phyloP scores from a whole-genome alignment of 2,113 vertebrate species.

The Oplegnathus fasciatus region DNA sequence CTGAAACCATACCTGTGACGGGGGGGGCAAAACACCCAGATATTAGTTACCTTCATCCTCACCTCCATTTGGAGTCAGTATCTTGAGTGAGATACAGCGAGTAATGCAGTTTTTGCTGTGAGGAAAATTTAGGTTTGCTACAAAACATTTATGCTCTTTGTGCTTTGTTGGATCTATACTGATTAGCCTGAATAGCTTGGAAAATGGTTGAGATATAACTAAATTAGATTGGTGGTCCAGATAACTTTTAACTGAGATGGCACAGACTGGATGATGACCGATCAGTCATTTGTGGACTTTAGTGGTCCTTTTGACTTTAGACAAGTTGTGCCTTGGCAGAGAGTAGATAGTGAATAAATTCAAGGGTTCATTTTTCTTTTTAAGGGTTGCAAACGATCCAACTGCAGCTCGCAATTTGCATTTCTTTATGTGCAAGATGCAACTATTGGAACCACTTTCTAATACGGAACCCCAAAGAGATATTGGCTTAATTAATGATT shows the following conservation, averaged over 20 bases:
- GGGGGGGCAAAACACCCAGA: neutral
- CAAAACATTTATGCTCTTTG: neutral
- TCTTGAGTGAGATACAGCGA: neutral
- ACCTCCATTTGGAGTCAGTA: neutral
- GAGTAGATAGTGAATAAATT: neutral
- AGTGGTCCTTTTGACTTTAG: neutral
- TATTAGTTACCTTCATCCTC: neutral
- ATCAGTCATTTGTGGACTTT: neutral
- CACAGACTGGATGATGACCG: neutral
- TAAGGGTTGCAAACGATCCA: neutral
- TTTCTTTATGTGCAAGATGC: neutral
- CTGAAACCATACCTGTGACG: constrained; percentile 97
- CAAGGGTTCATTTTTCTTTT: neutral
- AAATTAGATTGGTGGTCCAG: too few relatives aligned
- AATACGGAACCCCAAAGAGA: neutral
- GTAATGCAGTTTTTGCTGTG: neutral
- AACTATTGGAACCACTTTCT: neutral
- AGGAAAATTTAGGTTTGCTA: neutral
- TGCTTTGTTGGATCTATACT: neutral
- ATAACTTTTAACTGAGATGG: neutral
- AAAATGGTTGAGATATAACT: neutral
- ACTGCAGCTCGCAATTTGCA: neutral
- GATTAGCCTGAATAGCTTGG: neutral
- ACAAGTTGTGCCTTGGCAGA: neutral
- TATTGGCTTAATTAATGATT: neutral